These are phyloP conservation scores for Eubasilissa splendida DNA, from an alignment of 2,888 invertebrate genomes.

Conservation along the genomic window DNA sequence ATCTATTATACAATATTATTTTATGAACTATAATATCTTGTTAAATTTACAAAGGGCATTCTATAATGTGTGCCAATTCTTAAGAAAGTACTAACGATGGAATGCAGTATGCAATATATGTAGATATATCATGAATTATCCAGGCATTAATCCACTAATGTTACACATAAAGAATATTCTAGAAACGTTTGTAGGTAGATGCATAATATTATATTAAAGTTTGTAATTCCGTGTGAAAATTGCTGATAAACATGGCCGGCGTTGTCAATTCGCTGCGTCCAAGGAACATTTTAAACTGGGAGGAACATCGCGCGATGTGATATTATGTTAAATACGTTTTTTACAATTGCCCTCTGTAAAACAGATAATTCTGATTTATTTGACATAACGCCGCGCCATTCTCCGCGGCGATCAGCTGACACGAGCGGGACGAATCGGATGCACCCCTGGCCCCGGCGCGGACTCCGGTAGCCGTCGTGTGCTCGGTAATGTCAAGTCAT, in stretches of 20 bases:
- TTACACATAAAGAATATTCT: too few relatives aligned
- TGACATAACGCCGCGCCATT: conserved; percentile 71
- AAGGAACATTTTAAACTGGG: conserved; percentile 43
- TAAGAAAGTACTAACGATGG: too few relatives aligned
- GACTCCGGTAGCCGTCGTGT: too few relatives aligned
- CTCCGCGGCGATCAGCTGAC: conserved; percentile 63
- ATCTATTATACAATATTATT: too few relatives aligned
- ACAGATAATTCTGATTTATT: conserved; percentile 74
- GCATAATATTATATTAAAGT: not conserved
- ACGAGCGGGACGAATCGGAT: conserved; percentile 51
- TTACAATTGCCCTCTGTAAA: conserved; percentile 34
- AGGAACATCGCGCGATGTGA: conserved; percentile 22
- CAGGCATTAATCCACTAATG: too few relatives aligned
- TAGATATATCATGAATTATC: too few relatives aligned
- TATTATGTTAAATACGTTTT: conserved; percentile 35
- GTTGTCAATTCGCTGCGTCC: conserved; percentile 46
- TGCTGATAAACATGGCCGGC: conserved; percentile 22
- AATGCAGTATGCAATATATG: too few relatives aligned
- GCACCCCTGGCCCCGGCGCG: not conserved
- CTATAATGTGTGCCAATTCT: too few relatives aligned
- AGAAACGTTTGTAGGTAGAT: too few relatives aligned
- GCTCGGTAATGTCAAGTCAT: too few relatives aligned
- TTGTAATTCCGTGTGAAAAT: conserved; percentile 33
- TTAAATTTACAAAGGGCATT: too few relatives aligned
- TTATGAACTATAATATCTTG: too few relatives aligned